These are phyloP conservation scores for Leucophenga montana DNA, from an alignment of 2,888 invertebrate species.

Conservation along the genomic window DNA sequence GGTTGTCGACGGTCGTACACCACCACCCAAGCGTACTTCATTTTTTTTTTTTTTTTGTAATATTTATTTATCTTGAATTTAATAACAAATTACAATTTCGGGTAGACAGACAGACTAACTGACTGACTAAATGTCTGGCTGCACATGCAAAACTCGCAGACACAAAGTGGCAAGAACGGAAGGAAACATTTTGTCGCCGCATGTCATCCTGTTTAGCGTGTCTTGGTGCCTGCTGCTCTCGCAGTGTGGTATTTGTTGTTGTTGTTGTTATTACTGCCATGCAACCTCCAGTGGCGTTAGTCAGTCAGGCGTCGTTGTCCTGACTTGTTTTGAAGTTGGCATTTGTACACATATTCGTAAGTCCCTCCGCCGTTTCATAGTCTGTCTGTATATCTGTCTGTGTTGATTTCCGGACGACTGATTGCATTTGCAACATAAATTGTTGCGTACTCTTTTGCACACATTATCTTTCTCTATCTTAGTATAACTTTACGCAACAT, in stretches of 20 bases:
- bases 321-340: not conserved
- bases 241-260: slow-evolving; percentile 45
- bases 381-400: slow-evolving; percentile 34
- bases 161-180: slow-evolving; percentile 34
- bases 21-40: not conserved
- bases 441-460: slow-evolving; percentile 1
- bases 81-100: slow-evolving; percentile 38
- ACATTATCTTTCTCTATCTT: not conserved
- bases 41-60: not conserved
- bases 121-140: slow-evolving; percentile 13
- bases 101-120: not conserved
- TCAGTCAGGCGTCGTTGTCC: not conserved
- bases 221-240: slow-evolving; percentile 34
- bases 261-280: slow-evolving; percentile 33
- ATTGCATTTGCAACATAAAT: slow-evolving; percentile 54
- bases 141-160: not conserved
- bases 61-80: slow-evolving; percentile 21
- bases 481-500: slow-evolving; percentile 48
- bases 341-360: not conserved
- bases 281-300: not conserved
- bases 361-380: slow-evolving; percentile 4
- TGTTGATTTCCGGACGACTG: slow-evolving; percentile 65
- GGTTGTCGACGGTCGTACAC: not conserved
- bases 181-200: slow-evolving; percentile 51
- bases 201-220: slow-evolving; percentile 25